Evolutionary conservation across 2,113 vertebrate species (phyloP).

Genomic region (Gavia stellata): DNA sequence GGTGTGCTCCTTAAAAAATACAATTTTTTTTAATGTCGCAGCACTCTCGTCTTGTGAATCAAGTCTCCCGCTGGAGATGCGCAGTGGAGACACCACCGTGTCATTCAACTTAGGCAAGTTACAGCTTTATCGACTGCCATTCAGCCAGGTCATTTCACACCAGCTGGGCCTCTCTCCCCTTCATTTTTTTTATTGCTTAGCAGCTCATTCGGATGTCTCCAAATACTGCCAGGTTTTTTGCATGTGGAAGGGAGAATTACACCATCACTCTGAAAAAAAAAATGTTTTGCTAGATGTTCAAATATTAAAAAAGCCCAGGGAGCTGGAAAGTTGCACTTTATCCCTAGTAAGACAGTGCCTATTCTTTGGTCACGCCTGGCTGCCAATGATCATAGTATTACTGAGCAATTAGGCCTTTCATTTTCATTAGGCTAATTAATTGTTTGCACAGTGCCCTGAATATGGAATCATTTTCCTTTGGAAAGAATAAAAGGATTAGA

Average conservation of each 20-base stretch:
- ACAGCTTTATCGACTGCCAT: neutral
- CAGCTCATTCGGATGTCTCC: conserved; percentile 8
- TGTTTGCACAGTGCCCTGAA: conserved; percentile 49
- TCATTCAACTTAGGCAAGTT: neutral
- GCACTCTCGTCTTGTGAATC: neutral
- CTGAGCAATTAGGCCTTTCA: conserved; percentile 48
- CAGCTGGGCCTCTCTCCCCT: conserved; percentile 1
- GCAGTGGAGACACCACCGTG: neutral
- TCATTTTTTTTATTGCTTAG: neutral
- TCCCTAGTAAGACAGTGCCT: neutral
- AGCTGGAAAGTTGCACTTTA: neutral
- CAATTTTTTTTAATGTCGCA: neutral
- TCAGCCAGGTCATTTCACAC: conserved; percentile 20
- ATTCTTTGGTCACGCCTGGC: conserved; percentile 11
- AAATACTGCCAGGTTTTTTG: conserved; percentile 20
- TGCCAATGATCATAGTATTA: conserved; percentile 5
- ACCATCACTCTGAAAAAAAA: neutral
- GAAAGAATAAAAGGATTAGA: conserved; percentile 32
- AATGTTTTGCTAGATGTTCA: neutral
- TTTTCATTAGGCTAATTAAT: conserved; percentile 63
- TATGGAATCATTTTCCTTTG: conserved; percentile 30
- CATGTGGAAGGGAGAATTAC: neutral
- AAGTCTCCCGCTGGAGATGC: neutral
- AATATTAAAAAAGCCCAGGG: neutral
- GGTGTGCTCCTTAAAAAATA: neutral